Evolutionary conservation across 2,113 vertebrate genomes (phyloP).

Genomic region (Pontoporia blainvillei): DNA sequence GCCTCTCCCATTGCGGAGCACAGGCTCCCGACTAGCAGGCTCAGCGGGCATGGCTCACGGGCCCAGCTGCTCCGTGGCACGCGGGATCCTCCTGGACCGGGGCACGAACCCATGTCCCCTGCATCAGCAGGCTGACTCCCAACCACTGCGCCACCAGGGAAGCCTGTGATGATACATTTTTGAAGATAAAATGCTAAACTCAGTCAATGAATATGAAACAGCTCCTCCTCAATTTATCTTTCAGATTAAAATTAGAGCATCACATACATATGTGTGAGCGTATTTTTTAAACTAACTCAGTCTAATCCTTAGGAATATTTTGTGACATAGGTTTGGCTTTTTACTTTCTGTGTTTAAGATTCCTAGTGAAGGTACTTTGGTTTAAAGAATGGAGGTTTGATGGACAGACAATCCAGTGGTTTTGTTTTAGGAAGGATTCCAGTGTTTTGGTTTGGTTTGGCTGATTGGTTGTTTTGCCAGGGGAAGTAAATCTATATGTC

Average conservation of each 20-base stretch:
- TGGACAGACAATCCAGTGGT: background rate
- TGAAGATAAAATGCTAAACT: conserved; percentile 38
- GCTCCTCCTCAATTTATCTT: background rate
- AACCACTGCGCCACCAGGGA: too few relatives aligned
- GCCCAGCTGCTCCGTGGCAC: too few relatives aligned
- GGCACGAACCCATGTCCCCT: too few relatives aligned
- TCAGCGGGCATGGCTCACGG: too few relatives aligned
- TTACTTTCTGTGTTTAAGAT: background rate
- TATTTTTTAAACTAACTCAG: background rate
- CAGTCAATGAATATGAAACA: background rate
- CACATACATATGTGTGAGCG: background rate
- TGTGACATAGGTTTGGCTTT: background rate
- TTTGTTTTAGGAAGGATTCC: background rate
- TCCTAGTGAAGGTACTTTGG: background rate
- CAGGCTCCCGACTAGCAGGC: too few relatives aligned
- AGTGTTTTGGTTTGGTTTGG: background rate
- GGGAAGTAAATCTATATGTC: background rate
- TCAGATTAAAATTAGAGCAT: background rate
- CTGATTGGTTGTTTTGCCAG: background rate
- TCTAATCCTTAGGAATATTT: background rate
- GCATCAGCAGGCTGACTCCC: too few relatives aligned
- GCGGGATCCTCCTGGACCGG: too few relatives aligned
- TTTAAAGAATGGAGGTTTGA: background rate
- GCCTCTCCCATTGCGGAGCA: too few relatives aligned
- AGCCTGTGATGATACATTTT: conserved; percentile 10